phyloP scores from a whole-genome alignment of 1,140 invertebrate genomes.

The Melitaea cinxia region DNA sequence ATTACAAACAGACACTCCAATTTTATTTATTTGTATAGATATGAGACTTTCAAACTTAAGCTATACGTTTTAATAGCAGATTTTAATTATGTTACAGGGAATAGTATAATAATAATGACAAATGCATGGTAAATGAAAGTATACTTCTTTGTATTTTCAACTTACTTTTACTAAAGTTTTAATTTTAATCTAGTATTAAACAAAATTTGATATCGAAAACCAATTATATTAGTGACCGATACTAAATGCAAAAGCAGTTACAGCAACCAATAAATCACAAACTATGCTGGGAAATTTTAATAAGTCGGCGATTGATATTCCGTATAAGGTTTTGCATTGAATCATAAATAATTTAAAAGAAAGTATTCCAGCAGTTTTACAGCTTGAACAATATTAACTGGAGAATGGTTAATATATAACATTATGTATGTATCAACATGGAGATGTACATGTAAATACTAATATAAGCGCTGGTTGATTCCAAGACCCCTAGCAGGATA shows the following conservation, averaged over 20 bases:
- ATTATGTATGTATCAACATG: background rate
- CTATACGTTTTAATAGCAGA: no score
- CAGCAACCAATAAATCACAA: slow-evolving; percentile 29
- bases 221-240: background rate
- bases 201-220: background rate
- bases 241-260: slow-evolving; percentile 7
- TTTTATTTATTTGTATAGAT: no score
- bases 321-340: slow-evolving; percentile 31
- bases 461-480: slow-evolving; percentile 15
- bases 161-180: no score
- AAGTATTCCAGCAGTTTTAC: background rate
- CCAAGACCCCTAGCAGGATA: background rate
- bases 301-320: slow-evolving; percentile 27
- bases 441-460: background rate
- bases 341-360: slow-evolving; percentile 27
- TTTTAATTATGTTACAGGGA: no score
- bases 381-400: background rate
- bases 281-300: slow-evolving; percentile 16
- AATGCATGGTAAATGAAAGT: no score
- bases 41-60: no score
- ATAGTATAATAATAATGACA: no score
- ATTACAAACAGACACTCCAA: no score
- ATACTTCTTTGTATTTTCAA: no score
- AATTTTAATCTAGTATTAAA: background rate
- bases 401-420: background rate